Conservation (phyloP, 2,113 vertebrate species). For the Eubucco bourcierii region DNA sequence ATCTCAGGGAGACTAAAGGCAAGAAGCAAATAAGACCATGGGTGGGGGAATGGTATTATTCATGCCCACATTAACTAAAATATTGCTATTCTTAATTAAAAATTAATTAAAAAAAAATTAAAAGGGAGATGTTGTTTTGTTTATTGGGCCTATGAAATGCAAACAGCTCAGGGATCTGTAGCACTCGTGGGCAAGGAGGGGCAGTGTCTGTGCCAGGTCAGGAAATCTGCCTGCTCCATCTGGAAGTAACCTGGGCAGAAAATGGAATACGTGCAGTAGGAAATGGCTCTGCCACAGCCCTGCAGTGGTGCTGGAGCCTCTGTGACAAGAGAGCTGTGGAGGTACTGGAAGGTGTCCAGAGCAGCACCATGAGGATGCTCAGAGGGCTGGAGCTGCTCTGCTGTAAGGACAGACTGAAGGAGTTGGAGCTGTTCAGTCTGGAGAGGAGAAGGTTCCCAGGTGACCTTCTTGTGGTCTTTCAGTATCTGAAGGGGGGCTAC, state of each 20-base stretch:
- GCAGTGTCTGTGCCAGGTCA: background rate
- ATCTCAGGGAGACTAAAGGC: slow-evolving; percentile 52
- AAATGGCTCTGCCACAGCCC: background rate
- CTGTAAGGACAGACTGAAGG: too few relatives aligned
- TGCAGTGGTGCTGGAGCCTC: background rate
- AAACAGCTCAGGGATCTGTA: background rate
- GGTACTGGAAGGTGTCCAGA: too few relatives aligned
- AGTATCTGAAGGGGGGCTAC: too few relatives aligned
- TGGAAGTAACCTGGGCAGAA: background rate
- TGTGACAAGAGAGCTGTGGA: too few relatives aligned
- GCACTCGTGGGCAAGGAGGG: background rate
- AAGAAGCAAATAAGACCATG: slow-evolving; percentile 17
- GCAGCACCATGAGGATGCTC: too few relatives aligned
- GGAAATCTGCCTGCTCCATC: background rate
- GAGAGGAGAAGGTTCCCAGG: too few relatives aligned
- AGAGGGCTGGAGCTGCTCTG: too few relatives aligned
- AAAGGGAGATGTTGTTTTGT: background rate
- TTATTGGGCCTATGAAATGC: background rate
- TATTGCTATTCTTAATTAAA: background rate
- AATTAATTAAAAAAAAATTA: background rate
- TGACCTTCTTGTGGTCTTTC: too few relatives aligned
- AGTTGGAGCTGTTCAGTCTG: too few relatives aligned
- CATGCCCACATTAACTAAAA: slow-evolving; percentile 7
- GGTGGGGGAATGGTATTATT: slow-evolving; percentile 21
- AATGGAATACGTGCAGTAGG: background rate